Evolutionary conservation across 1,140 invertebrate species (phyloP).

Genomic region (Acromyrmex charruanus): DNA sequence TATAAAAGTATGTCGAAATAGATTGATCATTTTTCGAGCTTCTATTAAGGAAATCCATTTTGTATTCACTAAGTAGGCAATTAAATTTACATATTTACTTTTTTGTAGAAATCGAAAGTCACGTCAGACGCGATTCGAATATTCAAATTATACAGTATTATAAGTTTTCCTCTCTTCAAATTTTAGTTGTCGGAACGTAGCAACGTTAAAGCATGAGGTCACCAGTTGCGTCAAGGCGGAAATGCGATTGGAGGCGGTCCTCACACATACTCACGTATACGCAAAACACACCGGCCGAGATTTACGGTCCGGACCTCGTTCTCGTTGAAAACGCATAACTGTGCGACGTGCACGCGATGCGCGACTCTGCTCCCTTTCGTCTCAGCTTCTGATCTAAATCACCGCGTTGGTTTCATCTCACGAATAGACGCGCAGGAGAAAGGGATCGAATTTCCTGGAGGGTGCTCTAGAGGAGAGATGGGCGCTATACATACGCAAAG

Average conservation of each 20-base stretch:
- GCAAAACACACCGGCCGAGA: constrained; percentile 27
- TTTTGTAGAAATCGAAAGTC: neutral
- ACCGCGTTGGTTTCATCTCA: constrained; percentile 5
- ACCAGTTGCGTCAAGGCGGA: constrained; percentile 43
- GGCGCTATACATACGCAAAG: neutral
- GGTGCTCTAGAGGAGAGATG: neutral
- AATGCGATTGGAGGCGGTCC: constrained; percentile 28
- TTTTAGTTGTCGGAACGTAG: neutral
- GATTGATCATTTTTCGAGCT: neutral
- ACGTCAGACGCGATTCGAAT: neutral
- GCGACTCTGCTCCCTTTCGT: neutral
- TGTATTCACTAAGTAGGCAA: neutral
- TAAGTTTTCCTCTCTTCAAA: neutral
- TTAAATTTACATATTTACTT: neutral
- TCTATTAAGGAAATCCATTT: neutral
- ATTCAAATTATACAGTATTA: neutral
- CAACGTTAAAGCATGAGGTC: constrained; percentile 19
- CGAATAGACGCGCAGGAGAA: constrained; percentile 3
- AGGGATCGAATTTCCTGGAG: constrained; percentile 26
- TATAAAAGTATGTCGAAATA: neutral
- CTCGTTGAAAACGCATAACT: constrained; percentile 19
- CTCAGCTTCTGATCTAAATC: constrained; percentile 17
- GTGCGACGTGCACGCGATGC: neutral
- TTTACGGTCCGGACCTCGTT: constrained; percentile 15
- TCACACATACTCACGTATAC: constrained; percentile 13